Evolutionary conservation across 2,113 vertebrate genomes (phyloP).

Genomic region (Coracopsis vasa): DNA sequence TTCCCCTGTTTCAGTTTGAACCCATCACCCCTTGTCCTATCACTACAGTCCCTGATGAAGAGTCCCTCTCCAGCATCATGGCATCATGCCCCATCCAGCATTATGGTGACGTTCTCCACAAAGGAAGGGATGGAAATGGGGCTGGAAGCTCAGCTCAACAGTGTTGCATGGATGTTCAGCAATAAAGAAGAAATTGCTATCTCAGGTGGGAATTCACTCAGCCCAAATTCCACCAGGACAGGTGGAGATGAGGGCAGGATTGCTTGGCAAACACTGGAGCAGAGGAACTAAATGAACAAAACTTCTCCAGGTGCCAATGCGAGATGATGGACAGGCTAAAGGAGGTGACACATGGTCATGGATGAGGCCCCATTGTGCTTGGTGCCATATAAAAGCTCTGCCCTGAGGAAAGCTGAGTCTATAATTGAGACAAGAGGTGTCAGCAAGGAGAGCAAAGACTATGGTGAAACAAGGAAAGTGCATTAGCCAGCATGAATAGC

Average conservation of each 20-base stretch:
- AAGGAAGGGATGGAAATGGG: not conserved
- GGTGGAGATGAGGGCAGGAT: not conserved
- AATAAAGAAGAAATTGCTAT: not conserved
- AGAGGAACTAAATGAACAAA: not conserved
- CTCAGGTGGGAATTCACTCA: not conserved
- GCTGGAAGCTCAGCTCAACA: not conserved
- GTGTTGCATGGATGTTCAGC: not conserved
- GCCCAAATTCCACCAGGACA: not conserved
- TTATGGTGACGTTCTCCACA: not conserved
- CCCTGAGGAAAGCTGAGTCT: not conserved
- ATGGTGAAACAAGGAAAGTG: fast-evolving
- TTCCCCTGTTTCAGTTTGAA: not conserved
- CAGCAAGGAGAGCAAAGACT: not conserved
- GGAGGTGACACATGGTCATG: not conserved
- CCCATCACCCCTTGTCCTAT: not conserved
- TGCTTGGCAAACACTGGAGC: not conserved
- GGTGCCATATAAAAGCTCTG: not conserved
- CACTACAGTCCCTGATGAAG: not conserved
- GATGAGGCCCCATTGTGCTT: no score
- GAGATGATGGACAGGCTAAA: not conserved
- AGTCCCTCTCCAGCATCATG: not conserved
- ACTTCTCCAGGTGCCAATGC: not conserved
- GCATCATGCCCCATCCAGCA: not conserved
- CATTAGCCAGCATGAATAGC: fast-evolving
- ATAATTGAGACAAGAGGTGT: not conserved